Evolutionary conservation across 2,797 vertebrate species (phyloP).

Genomic region (Lindbergichthys nudifrons): DNA sequence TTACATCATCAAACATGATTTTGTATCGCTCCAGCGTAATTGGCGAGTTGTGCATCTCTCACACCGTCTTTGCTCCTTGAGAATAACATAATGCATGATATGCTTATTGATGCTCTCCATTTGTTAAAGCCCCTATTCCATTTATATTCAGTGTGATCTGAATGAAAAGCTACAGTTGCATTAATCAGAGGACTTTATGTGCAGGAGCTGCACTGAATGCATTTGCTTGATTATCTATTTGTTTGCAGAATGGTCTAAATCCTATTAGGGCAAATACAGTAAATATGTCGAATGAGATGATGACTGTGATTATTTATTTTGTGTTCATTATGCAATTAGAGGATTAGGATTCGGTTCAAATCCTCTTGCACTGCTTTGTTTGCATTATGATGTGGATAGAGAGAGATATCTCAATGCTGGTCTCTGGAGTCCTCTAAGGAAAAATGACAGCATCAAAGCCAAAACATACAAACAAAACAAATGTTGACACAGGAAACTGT

Average conservation of each 20-base stretch:
- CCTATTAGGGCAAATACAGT: not conserved
- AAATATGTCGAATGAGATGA: not conserved
- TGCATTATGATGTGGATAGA: too few species aligned
- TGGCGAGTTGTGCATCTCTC: not conserved
- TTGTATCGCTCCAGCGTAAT: too few species aligned
- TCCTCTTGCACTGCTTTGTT: not conserved
- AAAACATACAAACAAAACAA: too few species aligned
- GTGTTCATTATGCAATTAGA: not conserved
- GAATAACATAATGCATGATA: constrained; percentile 16
- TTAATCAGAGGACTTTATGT: constrained; percentile 34
- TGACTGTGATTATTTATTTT: not conserved
- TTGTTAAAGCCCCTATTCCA: constrained; percentile 29
- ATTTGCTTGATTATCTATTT: not conserved
- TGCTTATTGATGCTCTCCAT: constrained; percentile 5
- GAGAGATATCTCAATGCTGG: too few species aligned
- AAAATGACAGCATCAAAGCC: too few species aligned
- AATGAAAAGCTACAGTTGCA: constrained; percentile 40
- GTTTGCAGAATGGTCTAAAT: not conserved
- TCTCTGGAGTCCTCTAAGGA: too few species aligned
- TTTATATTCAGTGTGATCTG: constrained; percentile 50
- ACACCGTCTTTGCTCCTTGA: not conserved
- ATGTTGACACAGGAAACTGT: too few species aligned
- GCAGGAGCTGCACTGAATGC: not conserved
- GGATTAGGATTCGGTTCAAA: not conserved
- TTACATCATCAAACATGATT: not conserved